phyloP scores from a whole-genome alignment of 2,888 invertebrate species.

The Coenonympha arcania region DNA sequence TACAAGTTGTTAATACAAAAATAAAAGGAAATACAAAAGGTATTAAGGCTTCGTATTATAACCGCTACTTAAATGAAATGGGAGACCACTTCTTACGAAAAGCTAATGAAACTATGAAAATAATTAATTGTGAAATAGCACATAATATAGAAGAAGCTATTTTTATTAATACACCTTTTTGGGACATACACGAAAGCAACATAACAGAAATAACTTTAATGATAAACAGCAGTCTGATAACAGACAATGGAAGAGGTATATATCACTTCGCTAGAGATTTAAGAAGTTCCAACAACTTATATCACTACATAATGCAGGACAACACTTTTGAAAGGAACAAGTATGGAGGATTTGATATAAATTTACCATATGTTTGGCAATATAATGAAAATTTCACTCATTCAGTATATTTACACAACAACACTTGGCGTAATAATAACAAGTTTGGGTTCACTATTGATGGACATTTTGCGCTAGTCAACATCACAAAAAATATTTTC shows the following conservation, averaged over 20 bases:
- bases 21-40: slow-evolving; percentile 88
- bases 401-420: slow-evolving; percentile 88
- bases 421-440: slow-evolving; percentile 88
- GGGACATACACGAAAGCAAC: slow-evolving; percentile 89
- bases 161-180: slow-evolving; percentile 86
- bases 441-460: slow-evolving; percentile 89
- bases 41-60: slow-evolving; percentile 88
- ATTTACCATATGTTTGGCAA: slow-evolving; percentile 95
- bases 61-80: slow-evolving; percentile 87
- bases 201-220: slow-evolving; percentile 92
- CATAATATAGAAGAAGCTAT: slow-evolving; percentile 87
- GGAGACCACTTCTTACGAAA: slow-evolving; percentile 90
- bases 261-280: slow-evolving; percentile 93
- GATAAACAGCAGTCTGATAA: slow-evolving; percentile 87
- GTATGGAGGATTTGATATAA: slow-evolving; percentile 89
- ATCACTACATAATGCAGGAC: slow-evolving; percentile 93
- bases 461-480: slow-evolving; percentile 94
- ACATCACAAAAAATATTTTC: slow-evolving; percentile 89
- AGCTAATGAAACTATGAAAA: slow-evolving; percentile 88
- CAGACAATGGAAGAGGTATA: slow-evolving; percentile 90
- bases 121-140: slow-evolving; percentile 85
- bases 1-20: slow-evolving; percentile 80
- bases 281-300: slow-evolving; percentile 96
- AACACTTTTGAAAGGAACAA: slow-evolving; percentile 89
- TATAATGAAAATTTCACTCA: slow-evolving; percentile 96